Evolutionary conservation across 2,113 vertebrate species (phyloP).

Genomic region (Podilymbus podiceps): DNA sequence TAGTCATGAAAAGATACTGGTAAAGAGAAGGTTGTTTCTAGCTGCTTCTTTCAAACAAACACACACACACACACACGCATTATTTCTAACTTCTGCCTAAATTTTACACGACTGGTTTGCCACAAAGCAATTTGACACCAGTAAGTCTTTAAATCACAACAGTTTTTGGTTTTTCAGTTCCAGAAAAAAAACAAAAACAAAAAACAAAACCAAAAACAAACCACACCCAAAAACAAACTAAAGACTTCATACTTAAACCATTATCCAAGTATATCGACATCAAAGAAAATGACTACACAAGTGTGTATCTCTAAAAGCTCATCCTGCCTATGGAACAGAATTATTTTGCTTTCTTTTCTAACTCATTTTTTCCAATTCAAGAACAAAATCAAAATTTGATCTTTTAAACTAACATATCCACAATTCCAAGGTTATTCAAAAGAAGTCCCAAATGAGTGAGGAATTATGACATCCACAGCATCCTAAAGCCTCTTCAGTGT

Average conservation of each 20-base stretch:
- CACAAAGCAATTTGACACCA: background rate
- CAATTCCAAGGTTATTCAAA: background rate
- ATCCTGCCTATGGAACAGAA: background rate
- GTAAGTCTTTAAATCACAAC: background rate
- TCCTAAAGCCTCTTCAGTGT: background rate
- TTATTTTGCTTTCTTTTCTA: background rate
- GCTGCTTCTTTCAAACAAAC: background rate
- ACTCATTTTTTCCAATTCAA: background rate
- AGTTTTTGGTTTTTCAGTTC: background rate
- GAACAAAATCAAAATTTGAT: background rate
- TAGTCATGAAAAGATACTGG: background rate
- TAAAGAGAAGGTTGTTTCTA: background rate
- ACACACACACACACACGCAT: background rate
- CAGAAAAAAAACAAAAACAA: background rate
- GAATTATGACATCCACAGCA: background rate
- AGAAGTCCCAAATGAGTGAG: background rate
- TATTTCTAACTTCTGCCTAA: background rate
- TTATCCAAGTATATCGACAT: background rate
- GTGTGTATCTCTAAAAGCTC: background rate
- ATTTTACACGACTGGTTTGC: background rate
- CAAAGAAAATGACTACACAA: background rate
- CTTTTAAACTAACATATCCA: background rate
- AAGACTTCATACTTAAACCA: background rate
- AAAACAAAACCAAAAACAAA: too few relatives aligned
- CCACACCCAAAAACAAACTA: too few relatives aligned